These are phyloP conservation scores for Scortum barcoo DNA, from an alignment of 2,113 vertebrate genomes.

Conservation along the genomic window DNA sequence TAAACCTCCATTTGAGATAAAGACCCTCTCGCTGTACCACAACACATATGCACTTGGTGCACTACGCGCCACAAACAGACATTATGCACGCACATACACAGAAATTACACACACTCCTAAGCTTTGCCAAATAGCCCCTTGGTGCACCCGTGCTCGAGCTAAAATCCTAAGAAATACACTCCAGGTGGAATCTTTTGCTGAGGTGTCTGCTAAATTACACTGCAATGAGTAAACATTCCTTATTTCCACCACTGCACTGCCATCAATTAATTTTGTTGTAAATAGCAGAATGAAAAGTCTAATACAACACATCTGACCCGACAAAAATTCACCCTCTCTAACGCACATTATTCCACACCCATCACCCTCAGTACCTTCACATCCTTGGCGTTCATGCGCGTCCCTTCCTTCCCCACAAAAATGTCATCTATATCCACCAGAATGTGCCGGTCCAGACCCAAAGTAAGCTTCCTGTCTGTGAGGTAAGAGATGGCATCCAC, in stretches of 20 bases:
- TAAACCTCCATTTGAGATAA: slow-evolving; percentile 74
- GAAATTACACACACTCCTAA: slow-evolving; percentile 26
- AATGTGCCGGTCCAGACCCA: slow-evolving; percentile 93
- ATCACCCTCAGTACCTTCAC: slow-evolving; percentile 91
- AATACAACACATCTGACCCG: slow-evolving; percentile 21
- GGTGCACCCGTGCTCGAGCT: neutral
- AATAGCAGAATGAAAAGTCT: slow-evolving; percentile 28
- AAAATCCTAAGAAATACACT: slow-evolving; percentile 26
- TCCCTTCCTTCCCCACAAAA: slow-evolving; percentile 97
- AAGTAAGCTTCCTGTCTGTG: slow-evolving; percentile 89
- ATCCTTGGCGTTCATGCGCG: slow-evolving; percentile 94
- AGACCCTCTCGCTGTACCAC: slow-evolving; percentile 67
- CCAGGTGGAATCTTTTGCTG: slow-evolving; percentile 33
- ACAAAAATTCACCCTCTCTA: slow-evolving; percentile 10
- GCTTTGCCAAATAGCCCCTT: slow-evolving; percentile 36
- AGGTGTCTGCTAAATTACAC: slow-evolving; percentile 29
- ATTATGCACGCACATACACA: slow-evolving; percentile 36
- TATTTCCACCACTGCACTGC: slow-evolving; percentile 8
- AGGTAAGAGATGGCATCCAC: slow-evolving; percentile 94
- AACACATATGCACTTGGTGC: slow-evolving; percentile 68
- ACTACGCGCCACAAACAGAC: slow-evolving; percentile 54
- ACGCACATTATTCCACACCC: slow-evolving; percentile 15
- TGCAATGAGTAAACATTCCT: slow-evolving; percentile 33
- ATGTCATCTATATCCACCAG: slow-evolving; percentile 97
- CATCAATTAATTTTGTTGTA: slow-evolving; percentile 37